These are phyloP conservation scores for Ochotona curzoniae DNA, from an alignment of 2,113 vertebrate species.

Conservation along the genomic window DNA sequence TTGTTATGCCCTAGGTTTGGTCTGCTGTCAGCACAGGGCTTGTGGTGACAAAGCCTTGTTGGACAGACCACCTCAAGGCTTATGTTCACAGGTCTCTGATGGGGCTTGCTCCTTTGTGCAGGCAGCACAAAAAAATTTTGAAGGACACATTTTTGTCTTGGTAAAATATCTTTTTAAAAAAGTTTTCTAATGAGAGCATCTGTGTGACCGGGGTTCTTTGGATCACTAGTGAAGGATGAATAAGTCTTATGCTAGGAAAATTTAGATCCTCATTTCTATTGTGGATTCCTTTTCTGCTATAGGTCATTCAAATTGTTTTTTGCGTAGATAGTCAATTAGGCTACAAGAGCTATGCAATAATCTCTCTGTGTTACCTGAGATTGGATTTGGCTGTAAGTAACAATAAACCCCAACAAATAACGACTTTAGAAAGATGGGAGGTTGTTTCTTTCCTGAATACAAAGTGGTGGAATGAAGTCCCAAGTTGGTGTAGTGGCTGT, in stretches of 20 bases:
- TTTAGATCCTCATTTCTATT: conserved; percentile 50
- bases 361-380: conserved; percentile 44
- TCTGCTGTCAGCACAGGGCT: neutral
- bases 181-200: neutral
- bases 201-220: conserved; percentile 1
- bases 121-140: neutral
- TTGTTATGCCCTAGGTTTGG: neutral
- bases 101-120: neutral
- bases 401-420: conserved; percentile 41
- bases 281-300: conserved; percentile 1
- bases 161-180: neutral
- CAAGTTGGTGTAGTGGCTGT: neutral
- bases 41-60: neutral
- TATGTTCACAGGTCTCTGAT: neutral
- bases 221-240: conserved; percentile 8
- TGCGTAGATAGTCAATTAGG: conserved; percentile 40
- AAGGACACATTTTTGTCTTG: neutral
- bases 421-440: neutral
- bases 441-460: neutral
- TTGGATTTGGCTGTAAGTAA: conserved; percentile 45
- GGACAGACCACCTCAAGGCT: neutral
- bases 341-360: neutral
- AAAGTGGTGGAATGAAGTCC: neutral
- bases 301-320: conserved; percentile 54
- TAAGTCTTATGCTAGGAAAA: neutral